Conservation (phyloP, 1,140 invertebrate genomes). For the Popillia japonica region DNA sequence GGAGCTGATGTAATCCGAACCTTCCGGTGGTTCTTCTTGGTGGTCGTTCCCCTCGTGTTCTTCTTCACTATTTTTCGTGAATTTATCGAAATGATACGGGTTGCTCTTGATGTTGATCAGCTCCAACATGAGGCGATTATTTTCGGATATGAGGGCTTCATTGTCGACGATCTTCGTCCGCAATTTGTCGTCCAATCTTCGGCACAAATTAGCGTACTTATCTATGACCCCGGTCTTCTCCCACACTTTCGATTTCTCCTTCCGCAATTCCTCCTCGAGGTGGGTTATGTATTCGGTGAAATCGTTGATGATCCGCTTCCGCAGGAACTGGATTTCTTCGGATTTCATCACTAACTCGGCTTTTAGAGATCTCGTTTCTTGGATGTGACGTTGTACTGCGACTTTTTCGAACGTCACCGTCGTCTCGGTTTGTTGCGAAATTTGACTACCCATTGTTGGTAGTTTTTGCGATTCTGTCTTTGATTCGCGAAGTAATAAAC, state of each 20-base stretch:
- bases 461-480: neutral
- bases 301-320: conserved; percentile 7
- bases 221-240: neutral
- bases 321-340: neutral
- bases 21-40: neutral
- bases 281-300: neutral
- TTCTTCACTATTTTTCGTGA: neutral
- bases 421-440: neutral
- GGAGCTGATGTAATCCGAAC: neutral
- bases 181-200: neutral
- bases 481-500: neutral
- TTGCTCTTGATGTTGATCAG: neutral
- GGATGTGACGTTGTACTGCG: neutral
- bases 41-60: neutral
- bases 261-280: neutral
- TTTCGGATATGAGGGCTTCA: neutral
- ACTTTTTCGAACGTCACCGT: neutral
- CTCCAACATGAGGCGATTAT: neutral
- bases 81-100: neutral
- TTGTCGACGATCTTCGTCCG: neutral
- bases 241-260: neutral
- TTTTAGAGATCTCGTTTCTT: neutral
- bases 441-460: neutral
- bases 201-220: neutral
- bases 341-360: neutral